Percentiles rank a stretch among this genome's conserved stretches.
phyloP scores from a whole-genome alignment of 2,113 vertebrate species.

The Columba livia region DNA sequence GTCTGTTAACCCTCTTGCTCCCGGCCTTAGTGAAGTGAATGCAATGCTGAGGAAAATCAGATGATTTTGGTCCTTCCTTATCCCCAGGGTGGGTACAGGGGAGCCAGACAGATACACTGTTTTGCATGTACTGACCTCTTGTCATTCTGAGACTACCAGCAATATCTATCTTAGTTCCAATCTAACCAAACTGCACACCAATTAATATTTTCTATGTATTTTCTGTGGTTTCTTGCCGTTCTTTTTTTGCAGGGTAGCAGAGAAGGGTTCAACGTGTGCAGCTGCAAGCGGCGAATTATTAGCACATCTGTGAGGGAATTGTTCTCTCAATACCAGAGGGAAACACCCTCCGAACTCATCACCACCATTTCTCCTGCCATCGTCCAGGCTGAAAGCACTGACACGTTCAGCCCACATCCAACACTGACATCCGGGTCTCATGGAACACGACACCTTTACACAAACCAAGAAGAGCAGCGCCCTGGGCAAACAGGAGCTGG shows the following conservation, averaged over 20 bases:
- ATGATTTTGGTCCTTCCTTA: background rate
- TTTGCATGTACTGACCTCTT: background rate
- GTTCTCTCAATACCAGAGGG: background rate
- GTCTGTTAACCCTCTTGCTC: background rate
- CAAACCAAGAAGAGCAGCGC: background rate
- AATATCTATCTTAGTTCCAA: background rate
- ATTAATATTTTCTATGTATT: accelerated
- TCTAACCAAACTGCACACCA: background rate
- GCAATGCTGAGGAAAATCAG: background rate
- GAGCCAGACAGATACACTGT: background rate
- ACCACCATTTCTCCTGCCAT: background rate
- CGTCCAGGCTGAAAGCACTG: background rate
- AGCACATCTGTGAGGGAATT: background rate
- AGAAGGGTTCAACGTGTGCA: background rate
- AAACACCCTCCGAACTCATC: background rate
- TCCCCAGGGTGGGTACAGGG: background rate
- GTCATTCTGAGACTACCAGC: background rate
- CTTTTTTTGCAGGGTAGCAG: background rate
- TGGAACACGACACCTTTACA: background rate
- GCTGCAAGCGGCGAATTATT: background rate
- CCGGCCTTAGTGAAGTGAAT: background rate
- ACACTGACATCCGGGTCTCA: background rate
- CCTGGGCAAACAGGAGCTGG: background rate
- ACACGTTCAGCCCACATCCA: background rate
- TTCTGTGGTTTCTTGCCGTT: background rate